A percentile compares a stretch with the other conserved stretches of the same genome.
phyloP scores from a whole-genome alignment of 1,140 invertebrate species.

The Oscheius sp. region DNA sequence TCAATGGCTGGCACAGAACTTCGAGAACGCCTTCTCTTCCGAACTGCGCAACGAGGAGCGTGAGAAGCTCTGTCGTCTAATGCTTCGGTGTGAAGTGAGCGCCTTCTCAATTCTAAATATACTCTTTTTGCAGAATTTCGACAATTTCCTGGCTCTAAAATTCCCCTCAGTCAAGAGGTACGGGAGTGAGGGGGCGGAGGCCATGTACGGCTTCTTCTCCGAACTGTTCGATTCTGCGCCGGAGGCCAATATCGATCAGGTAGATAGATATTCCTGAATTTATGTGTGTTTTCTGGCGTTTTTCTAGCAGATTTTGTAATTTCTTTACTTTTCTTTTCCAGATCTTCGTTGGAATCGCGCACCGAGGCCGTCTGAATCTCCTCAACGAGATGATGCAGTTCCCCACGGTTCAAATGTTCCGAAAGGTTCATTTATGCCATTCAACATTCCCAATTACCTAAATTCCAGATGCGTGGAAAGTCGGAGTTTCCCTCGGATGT shows the following conservation, averaged over 20 bases:
- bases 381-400: constrained; percentile 80
- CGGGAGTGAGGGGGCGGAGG: constrained; percentile 90
- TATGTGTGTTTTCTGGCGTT: no score
- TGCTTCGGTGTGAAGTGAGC: constrained; percentile 72
- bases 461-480: constrained; percentile 66
- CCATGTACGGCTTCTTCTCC: constrained; percentile 80
- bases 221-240: constrained; percentile 67
- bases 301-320: no score
- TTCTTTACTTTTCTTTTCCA: no score
- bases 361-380: constrained; percentile 85
- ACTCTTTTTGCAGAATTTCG: constrained; percentile 69
- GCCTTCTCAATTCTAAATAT: background rate
- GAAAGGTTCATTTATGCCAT: no score
- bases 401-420: constrained; percentile 81
- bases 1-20: constrained; percentile 79
- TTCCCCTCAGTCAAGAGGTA: constrained; percentile 90
- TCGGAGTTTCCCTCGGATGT: constrained; percentile 66
- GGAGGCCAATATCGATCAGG: constrained; percentile 66
- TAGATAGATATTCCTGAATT: no score
- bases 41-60: constrained; percentile 68
- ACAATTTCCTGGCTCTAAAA: constrained; percentile 85
- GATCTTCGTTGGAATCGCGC: constrained; percentile 82
- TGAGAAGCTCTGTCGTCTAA: constrained; percentile 71
- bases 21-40: constrained; percentile 69
- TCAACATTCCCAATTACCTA: no score